phyloP scores from a whole-genome alignment of 2,888 invertebrate genomes.

The Ptychoptera contaminata region DNA sequence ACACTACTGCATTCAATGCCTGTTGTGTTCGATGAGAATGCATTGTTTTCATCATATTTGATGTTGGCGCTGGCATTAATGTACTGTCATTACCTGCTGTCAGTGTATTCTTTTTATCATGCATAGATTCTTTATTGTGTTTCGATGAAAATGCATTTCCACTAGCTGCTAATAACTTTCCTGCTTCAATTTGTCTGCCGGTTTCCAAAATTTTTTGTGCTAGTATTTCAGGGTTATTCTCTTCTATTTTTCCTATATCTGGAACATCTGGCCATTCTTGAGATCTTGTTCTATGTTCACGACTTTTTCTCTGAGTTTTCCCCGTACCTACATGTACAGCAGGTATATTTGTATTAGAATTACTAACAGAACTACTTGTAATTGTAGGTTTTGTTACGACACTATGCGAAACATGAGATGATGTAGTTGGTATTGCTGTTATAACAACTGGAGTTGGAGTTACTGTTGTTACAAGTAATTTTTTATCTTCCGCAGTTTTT shows the following conservation, averaged over 20 bases:
- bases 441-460: constrained; percentile 1
- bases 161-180: constrained; percentile 36
- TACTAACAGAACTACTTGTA: no score
- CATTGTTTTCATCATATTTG: constrained; percentile 2
- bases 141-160: constrained; percentile 18
- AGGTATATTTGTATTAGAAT: no score
- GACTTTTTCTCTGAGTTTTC: constrained; percentile 41
- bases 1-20: not conserved
- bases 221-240: constrained; percentile 78
- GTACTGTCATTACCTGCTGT: constrained; percentile 22
- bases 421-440: constrained; percentile 9
- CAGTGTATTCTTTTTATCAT: constrained; percentile 26
- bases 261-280: constrained; percentile 89
- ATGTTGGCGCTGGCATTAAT: constrained; percentile 28
- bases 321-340: constrained; percentile 4
- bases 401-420: constrained; percentile 15
- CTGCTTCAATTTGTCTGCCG: constrained; percentile 77
- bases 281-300: constrained; percentile 62
- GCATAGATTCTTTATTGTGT: constrained; percentile 30
- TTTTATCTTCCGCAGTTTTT: constrained; percentile 48
- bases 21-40: constrained; percentile 2
- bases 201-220: constrained; percentile 83
- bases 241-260: constrained; percentile 78
- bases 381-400: not conserved
- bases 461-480: constrained; percentile 22